Percentiles rank a stretch among this genome's conserved stretches.
These are phyloP conservation scores for Pherbina coryleti DNA, from an alignment of 2,888 invertebrate genomes.

Conservation along the genomic window DNA sequence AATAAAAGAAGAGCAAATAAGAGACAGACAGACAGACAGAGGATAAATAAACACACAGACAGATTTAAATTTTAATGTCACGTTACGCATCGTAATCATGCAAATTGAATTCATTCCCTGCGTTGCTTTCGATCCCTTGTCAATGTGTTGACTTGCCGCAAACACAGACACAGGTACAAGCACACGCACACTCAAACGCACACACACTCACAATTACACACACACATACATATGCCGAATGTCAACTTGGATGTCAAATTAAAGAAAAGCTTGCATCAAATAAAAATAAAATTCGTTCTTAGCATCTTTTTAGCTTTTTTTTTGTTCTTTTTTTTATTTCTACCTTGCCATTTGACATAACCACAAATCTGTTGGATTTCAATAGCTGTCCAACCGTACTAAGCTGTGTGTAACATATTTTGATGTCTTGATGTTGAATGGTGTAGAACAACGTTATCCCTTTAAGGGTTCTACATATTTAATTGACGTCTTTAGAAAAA, in stretches of 20 bases:
- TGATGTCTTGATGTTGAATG: too few species aligned
- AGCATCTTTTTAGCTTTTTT: too few species aligned
- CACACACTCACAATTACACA: not conserved
- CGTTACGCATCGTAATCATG: slow-evolving; percentile 45
- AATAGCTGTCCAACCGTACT: not conserved
- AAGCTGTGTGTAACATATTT: too few species aligned
- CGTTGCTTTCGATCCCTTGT: not conserved
- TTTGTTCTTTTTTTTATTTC: not conserved
- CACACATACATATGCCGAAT: not conserved
- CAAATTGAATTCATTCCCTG: slow-evolving; percentile 44
- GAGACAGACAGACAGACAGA: not conserved
- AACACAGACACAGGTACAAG: not conserved
- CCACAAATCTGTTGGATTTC: not conserved
- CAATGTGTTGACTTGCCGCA: not conserved
- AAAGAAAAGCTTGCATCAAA: not conserved
- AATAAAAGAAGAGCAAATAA: not conserved
- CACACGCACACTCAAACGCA: not conserved
- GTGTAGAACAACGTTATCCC: too few species aligned
- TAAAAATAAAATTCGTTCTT: too few species aligned
- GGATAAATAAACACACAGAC: not conserved
- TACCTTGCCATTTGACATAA: not conserved
- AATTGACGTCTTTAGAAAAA: not conserved
- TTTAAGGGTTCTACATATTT: too few species aligned
- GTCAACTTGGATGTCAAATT: slow-evolving; percentile 28
- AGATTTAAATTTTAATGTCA: slow-evolving; percentile 26